Percentiles rank a stretch among this genome's conserved stretches.
phyloP scores from a whole-genome alignment of 2,797 vertebrate species.

The Buphagus erythrorhynchus region DNA sequence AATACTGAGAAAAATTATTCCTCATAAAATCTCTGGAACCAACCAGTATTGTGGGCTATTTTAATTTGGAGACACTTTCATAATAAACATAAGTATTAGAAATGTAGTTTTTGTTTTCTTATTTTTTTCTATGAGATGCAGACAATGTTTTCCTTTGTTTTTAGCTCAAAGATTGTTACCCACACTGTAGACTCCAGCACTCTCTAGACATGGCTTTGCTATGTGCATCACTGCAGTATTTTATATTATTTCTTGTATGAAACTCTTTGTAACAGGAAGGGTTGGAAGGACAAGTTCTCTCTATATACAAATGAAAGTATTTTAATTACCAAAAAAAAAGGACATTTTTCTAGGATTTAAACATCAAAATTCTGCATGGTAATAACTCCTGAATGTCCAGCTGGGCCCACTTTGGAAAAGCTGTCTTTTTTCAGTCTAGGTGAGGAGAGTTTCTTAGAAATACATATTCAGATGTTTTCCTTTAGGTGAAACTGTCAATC shows the following conservation, averaged over 20 bases:
- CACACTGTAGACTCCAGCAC: not conserved
- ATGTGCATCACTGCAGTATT: not conserved
- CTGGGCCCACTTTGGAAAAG: not conserved
- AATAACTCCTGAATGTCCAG: not conserved
- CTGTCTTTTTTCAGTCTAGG: not conserved
- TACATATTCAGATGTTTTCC: not conserved
- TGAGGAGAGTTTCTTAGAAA: not conserved
- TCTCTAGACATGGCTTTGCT: not conserved
- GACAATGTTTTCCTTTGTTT: not conserved
- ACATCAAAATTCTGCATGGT: not conserved
- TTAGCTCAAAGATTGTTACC: not conserved
- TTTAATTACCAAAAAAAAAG: not conserved
- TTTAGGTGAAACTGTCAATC: not conserved
- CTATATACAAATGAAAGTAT: not conserved
- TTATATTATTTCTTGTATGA: not conserved
- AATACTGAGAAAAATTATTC: slow-evolving; percentile 67
- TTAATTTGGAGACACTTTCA: slow-evolving; percentile 81
- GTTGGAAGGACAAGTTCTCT: not conserved
- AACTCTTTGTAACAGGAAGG: not conserved
- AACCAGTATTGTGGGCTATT: slow-evolving; percentile 75
- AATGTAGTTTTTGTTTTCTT: slow-evolving; percentile 39
- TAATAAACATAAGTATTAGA: slow-evolving; percentile 81
- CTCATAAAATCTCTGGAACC: slow-evolving; percentile 73
- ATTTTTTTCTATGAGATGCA: slow-evolving; percentile 6
- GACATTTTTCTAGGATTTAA: not conserved